Percentiles rank a stretch among this genome's conserved stretches.
Conservation (phyloP, 2,888 invertebrate species). For the Aphodius sticticus region DNA sequence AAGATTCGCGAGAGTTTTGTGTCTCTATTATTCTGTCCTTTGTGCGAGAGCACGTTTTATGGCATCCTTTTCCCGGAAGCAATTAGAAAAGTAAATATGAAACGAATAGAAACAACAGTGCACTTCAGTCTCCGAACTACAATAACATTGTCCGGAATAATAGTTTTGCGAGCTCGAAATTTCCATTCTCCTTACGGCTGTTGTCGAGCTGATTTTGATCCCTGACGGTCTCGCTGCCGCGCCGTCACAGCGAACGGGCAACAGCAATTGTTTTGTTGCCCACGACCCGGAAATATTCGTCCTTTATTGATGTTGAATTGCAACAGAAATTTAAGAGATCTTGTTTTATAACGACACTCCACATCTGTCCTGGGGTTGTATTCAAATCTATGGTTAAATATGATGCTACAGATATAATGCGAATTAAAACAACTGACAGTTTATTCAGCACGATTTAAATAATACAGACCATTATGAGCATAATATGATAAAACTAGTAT, state of each 20-base stretch:
- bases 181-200: background rate
- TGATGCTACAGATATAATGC: no score
- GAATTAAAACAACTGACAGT: no score
- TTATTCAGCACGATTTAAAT: no score
- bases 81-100: background rate
- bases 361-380: no score
- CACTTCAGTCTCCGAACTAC: background rate
- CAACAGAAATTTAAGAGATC: no score
- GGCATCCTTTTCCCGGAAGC: background rate
- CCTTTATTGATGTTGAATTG: background rate
- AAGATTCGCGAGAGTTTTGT: background rate
- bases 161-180: background rate
- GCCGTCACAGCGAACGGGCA: background rate
- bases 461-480: no score
- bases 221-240: background rate
- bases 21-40: background rate
- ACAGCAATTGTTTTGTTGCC: background rate
- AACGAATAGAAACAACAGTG: background rate
- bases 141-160: background rate
- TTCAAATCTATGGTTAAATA: no score
- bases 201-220: slow-evolving; percentile 4
- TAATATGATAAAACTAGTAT: no score
- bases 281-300: background rate
- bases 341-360: no score
- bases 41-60: background rate